Evolutionary conservation across 2,888 invertebrate genomes (phyloP).

Genomic region (Patella depressa): DNA sequence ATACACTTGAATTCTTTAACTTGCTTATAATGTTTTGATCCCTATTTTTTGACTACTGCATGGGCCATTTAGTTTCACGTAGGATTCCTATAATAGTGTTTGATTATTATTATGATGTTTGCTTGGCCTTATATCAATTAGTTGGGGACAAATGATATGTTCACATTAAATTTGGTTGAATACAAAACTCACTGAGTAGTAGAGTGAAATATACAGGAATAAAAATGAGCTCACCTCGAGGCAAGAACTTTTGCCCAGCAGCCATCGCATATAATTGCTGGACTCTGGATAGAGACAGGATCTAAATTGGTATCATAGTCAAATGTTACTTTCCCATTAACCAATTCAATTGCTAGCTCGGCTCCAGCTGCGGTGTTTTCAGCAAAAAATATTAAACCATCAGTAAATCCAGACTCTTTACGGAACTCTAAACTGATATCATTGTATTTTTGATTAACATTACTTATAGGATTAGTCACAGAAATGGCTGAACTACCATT

Average conservation of each 20-base stretch:
- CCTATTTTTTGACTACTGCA: too few relatives aligned
- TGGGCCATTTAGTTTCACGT: too few relatives aligned
- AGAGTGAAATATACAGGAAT: too few relatives aligned
- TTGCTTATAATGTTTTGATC: too few relatives aligned
- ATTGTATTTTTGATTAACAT: slow-evolving; percentile 26
- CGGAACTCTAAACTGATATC: slow-evolving; percentile 42
- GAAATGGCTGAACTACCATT: slow-evolving; percentile 27
- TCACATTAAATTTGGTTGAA: too few relatives aligned
- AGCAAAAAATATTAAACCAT: slow-evolving; percentile 45
- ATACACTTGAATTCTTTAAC: too few relatives aligned
- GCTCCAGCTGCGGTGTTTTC: slow-evolving; percentile 33
- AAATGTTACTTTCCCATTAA: slow-evolving; percentile 40
- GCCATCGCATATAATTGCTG: slow-evolving; percentile 25
- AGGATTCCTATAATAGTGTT: too few relatives aligned
- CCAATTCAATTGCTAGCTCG: slow-evolving; percentile 41
- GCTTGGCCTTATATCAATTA: too few relatives aligned
- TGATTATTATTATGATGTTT: too few relatives aligned
- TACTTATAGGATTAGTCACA: slow-evolving; percentile 31
- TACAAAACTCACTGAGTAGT: too few relatives aligned
- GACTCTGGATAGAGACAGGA: slow-evolving; percentile 24
- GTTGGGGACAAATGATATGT: too few relatives aligned
- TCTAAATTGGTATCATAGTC: slow-evolving; percentile 37
- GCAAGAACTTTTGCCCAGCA: slow-evolving; percentile 51
- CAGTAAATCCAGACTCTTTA: slow-evolving; percentile 20
- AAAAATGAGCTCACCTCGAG: slow-evolving; percentile 40